Base-by-base conservation (phyloP, 2,113 vertebrate species). In the Bujurquina vittata region DNA sequence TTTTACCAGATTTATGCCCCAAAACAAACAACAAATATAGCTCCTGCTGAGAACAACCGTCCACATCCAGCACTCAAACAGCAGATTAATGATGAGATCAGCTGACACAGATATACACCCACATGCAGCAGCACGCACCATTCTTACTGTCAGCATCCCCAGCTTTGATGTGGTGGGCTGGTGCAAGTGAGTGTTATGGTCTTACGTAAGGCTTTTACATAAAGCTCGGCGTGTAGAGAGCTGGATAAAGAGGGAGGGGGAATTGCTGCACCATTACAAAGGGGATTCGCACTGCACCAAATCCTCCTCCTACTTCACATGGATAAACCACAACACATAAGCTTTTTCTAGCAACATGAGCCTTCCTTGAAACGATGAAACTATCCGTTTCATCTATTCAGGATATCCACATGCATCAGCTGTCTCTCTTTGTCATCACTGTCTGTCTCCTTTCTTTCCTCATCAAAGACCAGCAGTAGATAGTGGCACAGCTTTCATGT, bases 171-270 rank as follows among this genome's bases (percentile, higher is more conserved):
- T 87, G 75, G 77, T 81, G 80, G 89, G 86, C 87, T 90, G 85
- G 83, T 89, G 80, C 75, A 67, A 90, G 65, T 81, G 80, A 92
- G 88, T 81, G 92, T 91, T 92, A 89, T 88, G 84, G 88, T 91
- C 88, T 96, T 95, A 95, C 91, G 84, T 95, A 96, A 95, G 89
- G 69, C 85, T 91, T 95, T 95, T 95, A 94, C 90, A 90, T 95
- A 94, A 95, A 93, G 88, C 87, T 90, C 84, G 58, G 83, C 12
- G 67, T 90, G 87, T 91, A 87, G 56, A 55, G 73, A 74, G 75
- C 75, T 67, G 82, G 75, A 58, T 20, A 52, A 78, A 59, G 74
- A 58, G 89, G 83, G 86, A 22, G 84, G 83, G 61, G 85, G 79
- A 43, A 23, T 79, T 81, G 85, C 90, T 89, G 93, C 91, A 94